Evolutionary conservation across 2,797 vertebrate species (phyloP), one percentile per base, ranked within the genome.

Genomic region (Lemur catta): DNA sequence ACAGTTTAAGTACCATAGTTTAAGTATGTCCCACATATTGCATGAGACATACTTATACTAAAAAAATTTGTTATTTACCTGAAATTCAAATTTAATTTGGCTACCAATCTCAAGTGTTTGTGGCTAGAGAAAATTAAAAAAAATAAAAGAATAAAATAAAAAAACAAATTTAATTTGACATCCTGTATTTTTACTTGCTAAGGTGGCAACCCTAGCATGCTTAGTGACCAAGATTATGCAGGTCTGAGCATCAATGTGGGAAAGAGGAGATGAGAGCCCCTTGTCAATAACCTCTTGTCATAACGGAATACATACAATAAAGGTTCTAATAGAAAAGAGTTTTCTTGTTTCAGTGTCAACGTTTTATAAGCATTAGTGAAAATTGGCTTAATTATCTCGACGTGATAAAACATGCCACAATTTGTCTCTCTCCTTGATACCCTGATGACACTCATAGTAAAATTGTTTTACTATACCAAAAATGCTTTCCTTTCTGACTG

Each of bases 341-440:
- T 55, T 91, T 84, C 71, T 91, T 95, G 7, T 94, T 94, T 93
- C 28, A 24, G 24, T 80, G 38, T 93, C 80, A 93, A 91, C 96
- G 38, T 69, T 97, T 93, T 96, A 82, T 65, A 88, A 94, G 59
- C 17, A 89, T 63, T 74, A 59, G 28, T 96, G 74, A 90, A 95
- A 93, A 90, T 7, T 91, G 18, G 41, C 75, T 92, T 96, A 95
- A 96, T 96, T 96, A 95, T 82, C 61, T 79, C 84, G 33, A 82
- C 43, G 65, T 96, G 63, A 89, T 89, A 93, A 97, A 94, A 81
- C 71, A 90, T 74, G 85, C 30, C 88, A 91, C 71, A 46, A 43
- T 76, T 86, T 85, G 59, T 81, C 30, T 95, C 48, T 92, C 46
- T 90, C 4, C 75, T 59, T 93, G 38, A 46, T 41, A 81, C 14